These are phyloP conservation scores for Cheumatopsyche charites DNA, from an alignment of 1,140 invertebrate genomes.

Conservation along the genomic window DNA sequence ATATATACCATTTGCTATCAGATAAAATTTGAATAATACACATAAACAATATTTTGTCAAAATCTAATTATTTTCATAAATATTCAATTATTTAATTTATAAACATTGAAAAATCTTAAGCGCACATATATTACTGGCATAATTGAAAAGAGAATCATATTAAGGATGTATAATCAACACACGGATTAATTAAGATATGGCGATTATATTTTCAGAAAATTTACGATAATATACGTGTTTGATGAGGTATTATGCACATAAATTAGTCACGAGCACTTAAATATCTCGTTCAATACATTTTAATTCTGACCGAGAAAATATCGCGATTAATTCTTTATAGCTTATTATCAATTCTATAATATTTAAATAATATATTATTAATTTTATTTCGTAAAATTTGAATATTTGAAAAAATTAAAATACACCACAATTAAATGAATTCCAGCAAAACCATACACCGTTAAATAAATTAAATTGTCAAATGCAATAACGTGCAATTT, in stretches of 20 bases:
- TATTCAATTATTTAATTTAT: too few species aligned
- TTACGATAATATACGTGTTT: conserved; percentile 12
- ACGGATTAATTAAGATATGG: conserved; percentile 4
- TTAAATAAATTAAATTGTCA: neutral
- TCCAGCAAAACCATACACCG: too few species aligned
- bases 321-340: conserved; percentile 8
- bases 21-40: too few species aligned
- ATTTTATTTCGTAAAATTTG: neutral
- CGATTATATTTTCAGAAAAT: neutral
- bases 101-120: too few species aligned
- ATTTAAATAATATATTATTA: too few species aligned
- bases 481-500: conserved; percentile 2
- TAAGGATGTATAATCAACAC: neutral
- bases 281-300: conserved; percentile 7
- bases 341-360: neutral
- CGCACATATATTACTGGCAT: neutral
- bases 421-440: neutral
- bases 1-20: too few species aligned
- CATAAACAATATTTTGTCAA: too few species aligned
- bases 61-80: too few species aligned
- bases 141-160: neutral
- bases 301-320: conserved; percentile 1
- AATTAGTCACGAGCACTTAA: conserved; percentile 20
- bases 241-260: conserved; percentile 13
- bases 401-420: neutral